Evolutionary conservation across 2,888 invertebrate species (phyloP), one percentile per base, ranked within the genome.

Genomic region (Pristionchus exspectatus): DNA sequence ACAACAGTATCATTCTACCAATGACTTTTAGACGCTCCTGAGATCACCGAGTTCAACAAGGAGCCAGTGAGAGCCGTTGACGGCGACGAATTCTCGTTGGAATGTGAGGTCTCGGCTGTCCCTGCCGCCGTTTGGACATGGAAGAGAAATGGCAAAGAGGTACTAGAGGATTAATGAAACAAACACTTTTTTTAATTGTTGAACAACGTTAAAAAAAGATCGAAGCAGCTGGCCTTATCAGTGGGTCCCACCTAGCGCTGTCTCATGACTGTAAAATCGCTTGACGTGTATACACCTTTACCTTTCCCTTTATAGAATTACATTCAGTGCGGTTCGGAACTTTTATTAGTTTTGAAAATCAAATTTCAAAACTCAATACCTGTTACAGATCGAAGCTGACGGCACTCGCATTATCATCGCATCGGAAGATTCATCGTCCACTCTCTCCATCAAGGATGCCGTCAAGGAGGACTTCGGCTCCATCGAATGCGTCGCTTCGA

Each of bases 41-140:
- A 89, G 38, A 84, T 88, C 33, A 66, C 90, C 18, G 77, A 33
- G 38, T 87, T 81, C 54, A 90, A 63, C 21, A 74, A 89, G 18
- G 88, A 89, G 24, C 27, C 63, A 7, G 54, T 54, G 59, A n/a
- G 93, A 21, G 91, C 92, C 9, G 91, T 88, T 81, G 90, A 91
- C 16, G 93, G 92, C 12, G 91, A 93, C 27, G 90, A 90, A 2
- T 90, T 92, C 12, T 87, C 90, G 0, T 89, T 94, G 84, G 92
- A 91, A 81, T 94, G 94, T 84, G 92, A 91, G 27, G 93, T 91
- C 7, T 91, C 92, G 2, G 93, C 93, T 21, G 92, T 93, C 24
- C 94, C 94, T 21, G 90, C 87, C 24, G 91, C 93, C 14, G 90
- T 89, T 38, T 93, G 92, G 93, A 90, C 84, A 21, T 93, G 93